These are phyloP conservation scores for Salminus brasiliensis DNA, from an alignment of 2,113 vertebrate species.

Conservation along the genomic window DNA sequence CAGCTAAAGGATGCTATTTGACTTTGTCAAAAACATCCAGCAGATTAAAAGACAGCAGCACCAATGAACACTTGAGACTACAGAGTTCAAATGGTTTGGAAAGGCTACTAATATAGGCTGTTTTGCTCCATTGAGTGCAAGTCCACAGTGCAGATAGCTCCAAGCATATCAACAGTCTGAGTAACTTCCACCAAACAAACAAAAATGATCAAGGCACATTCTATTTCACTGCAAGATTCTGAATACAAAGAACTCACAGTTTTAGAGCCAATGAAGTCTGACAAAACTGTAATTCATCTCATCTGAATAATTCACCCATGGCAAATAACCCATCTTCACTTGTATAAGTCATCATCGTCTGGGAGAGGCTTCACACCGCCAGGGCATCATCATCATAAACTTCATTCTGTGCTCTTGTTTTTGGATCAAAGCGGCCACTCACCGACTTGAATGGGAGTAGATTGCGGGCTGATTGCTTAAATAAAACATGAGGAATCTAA, in stretches of 20 bases:
- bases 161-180: constrained; percentile 14
- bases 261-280: constrained; percentile 49
- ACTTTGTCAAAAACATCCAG: not conserved
- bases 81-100: not conserved
- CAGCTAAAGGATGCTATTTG: not conserved
- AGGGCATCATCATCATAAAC: constrained; percentile 51
- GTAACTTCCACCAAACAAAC: not conserved
- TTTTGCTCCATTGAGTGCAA: not conserved
- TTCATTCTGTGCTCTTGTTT: constrained; percentile 62
- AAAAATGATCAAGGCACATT: constrained; percentile 11
- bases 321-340: constrained; percentile 49
- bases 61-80: not conserved
- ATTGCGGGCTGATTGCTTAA: constrained; percentile 75
- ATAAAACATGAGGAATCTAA: constrained; percentile 79
- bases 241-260: constrained; percentile 45
- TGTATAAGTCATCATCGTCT: constrained; percentile 43
- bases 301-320: constrained; percentile 54
- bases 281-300: constrained; percentile 46
- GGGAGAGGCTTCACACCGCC: constrained; percentile 23
- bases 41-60: not conserved
- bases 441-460: constrained; percentile 62
- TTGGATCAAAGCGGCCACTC: constrained; percentile 64
- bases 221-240: constrained; percentile 21
- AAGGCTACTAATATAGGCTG: constrained; percentile 10
- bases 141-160: not conserved